Evolutionary conservation across 2,113 vertebrate species (phyloP).

Genomic region (Microcebus jonahi): DNA sequence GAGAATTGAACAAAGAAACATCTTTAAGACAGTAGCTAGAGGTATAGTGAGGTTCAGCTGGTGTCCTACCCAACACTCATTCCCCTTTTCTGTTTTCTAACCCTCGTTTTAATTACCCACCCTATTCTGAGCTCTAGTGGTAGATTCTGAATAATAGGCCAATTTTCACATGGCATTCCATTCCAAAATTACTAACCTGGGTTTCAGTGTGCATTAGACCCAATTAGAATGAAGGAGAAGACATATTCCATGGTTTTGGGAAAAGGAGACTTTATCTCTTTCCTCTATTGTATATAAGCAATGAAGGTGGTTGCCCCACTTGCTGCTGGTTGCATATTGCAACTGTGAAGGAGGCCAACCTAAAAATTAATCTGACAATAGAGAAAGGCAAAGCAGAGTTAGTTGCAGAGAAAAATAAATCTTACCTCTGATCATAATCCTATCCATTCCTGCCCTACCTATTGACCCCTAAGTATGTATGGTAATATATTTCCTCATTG

Average conservation of each 20-base stretch:
- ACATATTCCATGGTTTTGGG: neutral
- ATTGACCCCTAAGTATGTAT: neutral
- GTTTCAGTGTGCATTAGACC: neutral
- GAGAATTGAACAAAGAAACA: neutral
- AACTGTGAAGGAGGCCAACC: neutral
- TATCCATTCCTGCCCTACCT: neutral
- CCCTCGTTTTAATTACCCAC: neutral
- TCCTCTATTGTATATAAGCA: neutral
- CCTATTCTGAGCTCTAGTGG: neutral
- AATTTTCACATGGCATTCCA: neutral
- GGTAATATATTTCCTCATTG: neutral
- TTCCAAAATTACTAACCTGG: neutral
- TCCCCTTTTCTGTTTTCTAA: neutral
- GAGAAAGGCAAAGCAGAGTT: neutral
- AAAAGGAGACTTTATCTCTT: neutral
- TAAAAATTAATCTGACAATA: neutral
- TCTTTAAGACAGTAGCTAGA: neutral
- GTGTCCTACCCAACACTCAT: neutral
- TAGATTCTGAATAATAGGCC: neutral
- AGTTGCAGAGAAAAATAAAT: neutral
- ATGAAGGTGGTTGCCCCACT: neutral
- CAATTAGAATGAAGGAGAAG: neutral
- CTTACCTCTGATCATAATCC: neutral
- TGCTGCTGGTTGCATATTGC: neutral
- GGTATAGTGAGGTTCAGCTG: neutral